phyloP scores from a whole-genome alignment of 2,113 vertebrate genomes.

The Podilymbus podiceps region DNA sequence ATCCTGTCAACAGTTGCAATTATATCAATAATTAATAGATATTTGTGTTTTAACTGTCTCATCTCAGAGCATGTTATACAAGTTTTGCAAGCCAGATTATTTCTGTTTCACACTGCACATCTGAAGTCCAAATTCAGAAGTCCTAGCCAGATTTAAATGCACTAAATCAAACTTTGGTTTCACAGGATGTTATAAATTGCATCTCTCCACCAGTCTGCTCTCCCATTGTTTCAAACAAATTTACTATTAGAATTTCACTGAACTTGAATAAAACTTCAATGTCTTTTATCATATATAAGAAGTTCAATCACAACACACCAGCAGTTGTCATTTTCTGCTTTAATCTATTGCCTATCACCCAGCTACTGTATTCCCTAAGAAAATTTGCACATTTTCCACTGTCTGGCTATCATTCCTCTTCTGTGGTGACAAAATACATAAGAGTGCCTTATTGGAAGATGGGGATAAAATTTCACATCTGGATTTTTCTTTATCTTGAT shows the following conservation, averaged over 20 bases:
- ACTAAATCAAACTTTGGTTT: background rate
- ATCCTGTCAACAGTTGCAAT: background rate
- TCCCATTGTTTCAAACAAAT: background rate
- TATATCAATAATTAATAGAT: background rate
- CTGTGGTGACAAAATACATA: fast-evolving
- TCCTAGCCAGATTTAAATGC: background rate
- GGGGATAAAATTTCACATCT: background rate
- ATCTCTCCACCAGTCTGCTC: background rate
- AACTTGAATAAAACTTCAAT: background rate
- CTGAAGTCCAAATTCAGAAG: background rate
- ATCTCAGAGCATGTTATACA: background rate
- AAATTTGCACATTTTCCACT: background rate
- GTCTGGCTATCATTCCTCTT: background rate
- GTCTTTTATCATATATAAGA: background rate
- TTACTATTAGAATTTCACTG: background rate
- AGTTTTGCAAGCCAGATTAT: background rate
- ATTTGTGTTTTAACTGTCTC: background rate
- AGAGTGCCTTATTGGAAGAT: background rate
- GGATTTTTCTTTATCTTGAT: background rate
- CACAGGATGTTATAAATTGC: background rate
- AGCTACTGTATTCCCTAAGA: background rate
- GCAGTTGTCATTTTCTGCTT: background rate
- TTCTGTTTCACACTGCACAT: background rate
- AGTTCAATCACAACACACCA: background rate
- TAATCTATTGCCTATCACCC: background rate